Conservation (phyloP, 2,888 invertebrate species). For the Drosophila koepferae region DNA sequence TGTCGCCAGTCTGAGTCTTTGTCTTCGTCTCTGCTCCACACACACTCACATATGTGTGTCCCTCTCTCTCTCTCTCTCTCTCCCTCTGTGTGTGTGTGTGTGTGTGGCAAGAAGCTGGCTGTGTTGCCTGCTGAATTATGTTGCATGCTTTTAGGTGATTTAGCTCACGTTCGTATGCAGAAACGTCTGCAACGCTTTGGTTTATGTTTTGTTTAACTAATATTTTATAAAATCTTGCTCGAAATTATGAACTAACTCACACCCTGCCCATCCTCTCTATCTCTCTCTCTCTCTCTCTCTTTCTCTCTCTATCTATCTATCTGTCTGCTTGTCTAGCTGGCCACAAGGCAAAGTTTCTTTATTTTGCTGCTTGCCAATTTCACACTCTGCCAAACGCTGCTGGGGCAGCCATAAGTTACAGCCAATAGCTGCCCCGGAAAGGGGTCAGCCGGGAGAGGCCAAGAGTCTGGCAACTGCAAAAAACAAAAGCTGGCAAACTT, state of each 20-base stretch:
- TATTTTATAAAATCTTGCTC: slow-evolving; percentile 76
- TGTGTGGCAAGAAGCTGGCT: slow-evolving; percentile 62
- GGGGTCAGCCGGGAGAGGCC: slow-evolving; percentile 42
- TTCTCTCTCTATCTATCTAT: neutral
- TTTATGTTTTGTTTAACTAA: slow-evolving; percentile 81
- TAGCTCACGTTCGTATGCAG: slow-evolving; percentile 76
- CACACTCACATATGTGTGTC: slow-evolving; percentile 2
- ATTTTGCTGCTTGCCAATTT: slow-evolving; percentile 77
- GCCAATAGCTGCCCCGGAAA: slow-evolving; percentile 60
- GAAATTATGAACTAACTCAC: slow-evolving; percentile 69
- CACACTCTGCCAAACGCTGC: slow-evolving; percentile 80
- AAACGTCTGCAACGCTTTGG: slow-evolving; percentile 77
- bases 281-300: neutral
- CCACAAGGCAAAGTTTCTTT: slow-evolving; percentile 72
- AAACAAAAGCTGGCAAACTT: slow-evolving; percentile 34
- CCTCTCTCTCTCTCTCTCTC: slow-evolving; percentile 15
- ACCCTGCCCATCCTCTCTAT: neutral
- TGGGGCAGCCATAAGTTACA: slow-evolving; percentile 68
- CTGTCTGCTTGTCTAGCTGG: slow-evolving; percentile 30
- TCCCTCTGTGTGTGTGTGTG: slow-evolving; percentile 25
- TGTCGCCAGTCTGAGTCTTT: slow-evolving; percentile 49
- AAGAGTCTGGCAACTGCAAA: slow-evolving; percentile 42
- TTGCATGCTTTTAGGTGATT: slow-evolving; percentile 81
- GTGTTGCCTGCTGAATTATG: slow-evolving; percentile 71
- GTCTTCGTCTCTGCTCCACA: slow-evolving; percentile 17